Evolutionary conservation across 2,797 vertebrate genomes (phyloP).

Genomic region (Delichon dasypus): DNA sequence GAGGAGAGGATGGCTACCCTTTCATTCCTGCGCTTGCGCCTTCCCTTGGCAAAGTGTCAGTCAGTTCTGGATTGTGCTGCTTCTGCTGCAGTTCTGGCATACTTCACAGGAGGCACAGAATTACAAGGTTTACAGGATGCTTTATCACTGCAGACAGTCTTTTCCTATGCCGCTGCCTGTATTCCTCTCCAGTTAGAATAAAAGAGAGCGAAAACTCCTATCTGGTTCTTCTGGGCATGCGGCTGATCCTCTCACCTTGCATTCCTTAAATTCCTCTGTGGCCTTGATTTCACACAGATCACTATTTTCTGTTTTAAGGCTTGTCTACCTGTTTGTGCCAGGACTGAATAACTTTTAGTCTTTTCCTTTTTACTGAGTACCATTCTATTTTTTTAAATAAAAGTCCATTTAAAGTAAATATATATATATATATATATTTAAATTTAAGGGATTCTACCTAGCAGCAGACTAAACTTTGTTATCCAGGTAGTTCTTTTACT

Average conservation of each 20-base stretch:
- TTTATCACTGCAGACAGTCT: constrained; percentile 13
- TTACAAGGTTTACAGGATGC: constrained; percentile 27
- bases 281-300: constrained; percentile 19
- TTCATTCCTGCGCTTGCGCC: neutral
- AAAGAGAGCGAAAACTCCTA: neutral
- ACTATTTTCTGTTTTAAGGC: neutral
- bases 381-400: neutral
- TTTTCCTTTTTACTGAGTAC: neutral
- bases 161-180: neutral
- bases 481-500: neutral
- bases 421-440: too few relatives aligned
- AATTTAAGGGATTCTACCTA: neutral
- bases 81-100: neutral
- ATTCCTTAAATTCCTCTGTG: constrained; percentile 1
- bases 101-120: neutral
- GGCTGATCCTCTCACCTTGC: constrained; percentile 21
- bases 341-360: neutral
- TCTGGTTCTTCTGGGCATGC: neutral
- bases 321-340: neutral
- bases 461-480: neutral
- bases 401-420: neutral
- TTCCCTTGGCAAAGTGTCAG: neutral
- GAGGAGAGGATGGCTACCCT: neutral
- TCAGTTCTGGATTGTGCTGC: neutral
- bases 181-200: neutral